Conservation (phyloP, 2,797 vertebrate species). For the Channallabes apus region DNA sequence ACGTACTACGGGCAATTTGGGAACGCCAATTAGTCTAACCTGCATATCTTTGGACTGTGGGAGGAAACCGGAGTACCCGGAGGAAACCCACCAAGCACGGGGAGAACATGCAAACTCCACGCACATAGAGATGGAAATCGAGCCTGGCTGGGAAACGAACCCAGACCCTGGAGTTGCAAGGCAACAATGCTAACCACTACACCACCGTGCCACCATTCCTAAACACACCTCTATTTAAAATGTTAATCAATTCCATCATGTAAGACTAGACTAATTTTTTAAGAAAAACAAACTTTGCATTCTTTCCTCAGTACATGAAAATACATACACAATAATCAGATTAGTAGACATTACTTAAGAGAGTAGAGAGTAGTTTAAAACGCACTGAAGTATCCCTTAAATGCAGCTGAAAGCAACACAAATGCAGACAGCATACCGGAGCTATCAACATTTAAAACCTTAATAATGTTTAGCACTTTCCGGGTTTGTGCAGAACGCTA, state of each 20-base stretch:
- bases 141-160: background rate
- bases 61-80: no score
- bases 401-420: background rate
- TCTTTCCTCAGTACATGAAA: background rate
- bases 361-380: background rate
- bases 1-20: no score
- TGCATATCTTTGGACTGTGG: no score
- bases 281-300: background rate
- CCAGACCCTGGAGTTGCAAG: no score
- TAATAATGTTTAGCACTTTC: background rate
- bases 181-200: no score
- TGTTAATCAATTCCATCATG: background rate
- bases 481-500: background rate
- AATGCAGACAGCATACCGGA: background rate
- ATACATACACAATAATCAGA: background rate
- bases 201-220: background rate
- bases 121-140: no score
- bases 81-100: no score
- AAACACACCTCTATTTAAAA: background rate
- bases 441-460: background rate
- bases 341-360: background rate
- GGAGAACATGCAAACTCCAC: no score
- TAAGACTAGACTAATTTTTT: background rate
- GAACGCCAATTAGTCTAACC: no score
- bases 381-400: background rate